Conservation (phyloP, 2,888 invertebrate species). For the Diachrysia chrysitis region DNA sequence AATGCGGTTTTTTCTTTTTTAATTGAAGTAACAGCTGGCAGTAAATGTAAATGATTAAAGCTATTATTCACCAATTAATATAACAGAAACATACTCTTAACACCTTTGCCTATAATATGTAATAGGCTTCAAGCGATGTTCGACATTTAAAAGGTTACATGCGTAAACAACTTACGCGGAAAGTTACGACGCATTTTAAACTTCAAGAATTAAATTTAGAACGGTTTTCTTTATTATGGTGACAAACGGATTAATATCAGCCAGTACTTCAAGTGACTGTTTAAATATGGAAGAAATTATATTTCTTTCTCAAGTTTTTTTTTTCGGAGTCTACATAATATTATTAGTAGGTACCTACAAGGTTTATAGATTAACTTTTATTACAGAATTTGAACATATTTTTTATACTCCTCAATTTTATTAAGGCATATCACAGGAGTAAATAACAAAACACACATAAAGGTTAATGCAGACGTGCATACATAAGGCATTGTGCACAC, state of each 20-base stretch:
- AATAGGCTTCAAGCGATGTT: constrained; percentile 22
- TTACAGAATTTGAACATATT: no score
- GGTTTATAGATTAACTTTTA: no score
- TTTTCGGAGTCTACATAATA: no score
- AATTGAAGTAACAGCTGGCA: no score
- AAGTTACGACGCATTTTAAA: constrained; percentile 28
- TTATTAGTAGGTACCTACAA: no score
- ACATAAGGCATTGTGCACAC: constrained; percentile 66
- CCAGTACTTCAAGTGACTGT: neutral
- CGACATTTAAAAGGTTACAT: constrained; percentile 28
- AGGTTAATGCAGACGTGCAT: constrained; percentile 54
- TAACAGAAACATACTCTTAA: constrained; percentile 26
- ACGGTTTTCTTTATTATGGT: constrained; percentile 14
- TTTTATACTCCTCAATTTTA: no score
- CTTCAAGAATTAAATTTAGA: constrained; percentile 36
- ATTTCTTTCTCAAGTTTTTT: no score
- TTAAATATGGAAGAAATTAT: neutral
- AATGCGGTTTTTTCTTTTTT: no score
- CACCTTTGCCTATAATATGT: constrained; percentile 20
- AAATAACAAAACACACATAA: constrained; percentile 45
- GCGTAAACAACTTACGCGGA: constrained; percentile 12
- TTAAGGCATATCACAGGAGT: neutral
- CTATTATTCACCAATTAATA: constrained; percentile 33
- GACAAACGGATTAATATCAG: constrained; percentile 10
- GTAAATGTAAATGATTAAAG: neutral